These are phyloP conservation scores for Heliconius aoede DNA, from an alignment of 2,888 invertebrate species.

Conservation along the genomic window DNA sequence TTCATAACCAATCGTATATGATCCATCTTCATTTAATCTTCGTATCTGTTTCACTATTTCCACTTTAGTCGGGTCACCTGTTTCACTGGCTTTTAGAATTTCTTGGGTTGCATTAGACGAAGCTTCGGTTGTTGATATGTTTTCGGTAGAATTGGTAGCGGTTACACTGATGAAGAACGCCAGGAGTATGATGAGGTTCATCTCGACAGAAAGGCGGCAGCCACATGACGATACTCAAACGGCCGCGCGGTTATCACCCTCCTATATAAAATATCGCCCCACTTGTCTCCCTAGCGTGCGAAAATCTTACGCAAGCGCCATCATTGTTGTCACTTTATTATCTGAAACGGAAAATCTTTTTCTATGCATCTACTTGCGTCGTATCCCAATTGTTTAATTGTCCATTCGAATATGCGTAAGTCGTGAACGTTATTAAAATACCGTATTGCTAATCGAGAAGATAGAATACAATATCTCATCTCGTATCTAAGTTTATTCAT, in stretches of 20 bases:
- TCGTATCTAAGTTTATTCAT: conserved; percentile 61
- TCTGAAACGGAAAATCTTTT: conserved; percentile 84
- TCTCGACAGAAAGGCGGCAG: conserved; percentile 71
- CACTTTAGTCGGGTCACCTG: conserved; percentile 87
- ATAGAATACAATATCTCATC: conserved; percentile 34
- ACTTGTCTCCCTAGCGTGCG: conserved; percentile 75
- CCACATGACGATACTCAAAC: conserved; percentile 78
- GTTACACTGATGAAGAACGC: conserved; percentile 63
- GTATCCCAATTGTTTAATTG: conserved; percentile 81
- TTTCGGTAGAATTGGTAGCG: conserved; percentile 54
- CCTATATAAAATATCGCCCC: conserved; percentile 83
- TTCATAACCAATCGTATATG: conserved; percentile 93
- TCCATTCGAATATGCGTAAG: conserved; percentile 66
- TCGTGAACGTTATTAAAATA: conserved; percentile 61
- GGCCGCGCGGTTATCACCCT: conserved; percentile 66
- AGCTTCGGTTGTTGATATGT: conserved; percentile 51
- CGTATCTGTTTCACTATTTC: conserved; percentile 93
- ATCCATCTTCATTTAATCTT: conserved; percentile 91
- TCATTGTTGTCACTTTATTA: conserved; percentile 83
- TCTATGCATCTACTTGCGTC: conserved; percentile 70
- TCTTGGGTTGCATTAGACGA: conserved; percentile 75
- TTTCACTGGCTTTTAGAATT: conserved; percentile 85
- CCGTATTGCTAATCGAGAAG: conserved; percentile 50
- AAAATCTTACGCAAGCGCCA: conserved; percentile 73
- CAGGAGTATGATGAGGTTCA: conserved; percentile 71